These are phyloP conservation scores for Orycteropus afer DNA, from an alignment of 2,113 vertebrate genomes.

Conservation along the genomic window DNA sequence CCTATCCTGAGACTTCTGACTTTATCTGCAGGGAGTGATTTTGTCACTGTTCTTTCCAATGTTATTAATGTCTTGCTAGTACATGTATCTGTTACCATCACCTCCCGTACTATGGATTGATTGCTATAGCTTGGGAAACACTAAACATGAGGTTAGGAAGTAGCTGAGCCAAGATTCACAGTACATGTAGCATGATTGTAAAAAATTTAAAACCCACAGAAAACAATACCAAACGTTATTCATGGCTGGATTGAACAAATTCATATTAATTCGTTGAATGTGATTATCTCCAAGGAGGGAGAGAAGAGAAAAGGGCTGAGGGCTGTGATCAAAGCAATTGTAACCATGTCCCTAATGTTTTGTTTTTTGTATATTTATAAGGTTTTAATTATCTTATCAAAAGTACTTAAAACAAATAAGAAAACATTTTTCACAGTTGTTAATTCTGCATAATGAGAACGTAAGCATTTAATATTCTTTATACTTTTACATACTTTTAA, in stretches of 20 bases:
- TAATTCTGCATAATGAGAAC: constrained; percentile 4
- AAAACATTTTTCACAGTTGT: not conserved
- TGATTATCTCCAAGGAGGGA: not conserved
- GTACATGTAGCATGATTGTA: not conserved
- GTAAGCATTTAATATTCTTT: not conserved
- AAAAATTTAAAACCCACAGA: constrained; percentile 2
- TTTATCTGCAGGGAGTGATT: not conserved
- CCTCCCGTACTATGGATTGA: not conserved
- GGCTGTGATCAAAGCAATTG: not conserved
- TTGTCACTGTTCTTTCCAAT: not conserved
- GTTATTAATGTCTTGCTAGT: not conserved
- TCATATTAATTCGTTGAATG: not conserved
- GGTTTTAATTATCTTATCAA: constrained; percentile 41
- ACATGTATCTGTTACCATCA: not conserved
- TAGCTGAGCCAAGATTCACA: not conserved
- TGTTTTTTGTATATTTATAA: no score
- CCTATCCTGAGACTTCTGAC: not conserved
- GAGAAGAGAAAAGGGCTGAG: not conserved
- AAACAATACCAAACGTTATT: not conserved
- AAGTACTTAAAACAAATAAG: not conserved
- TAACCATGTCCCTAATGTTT: no score
- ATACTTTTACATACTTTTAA: not conserved
- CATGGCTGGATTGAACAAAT: not conserved
- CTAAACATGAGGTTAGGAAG: not conserved
- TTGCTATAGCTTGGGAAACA: not conserved